phyloP scores from a whole-genome alignment of 2,888 invertebrate species.

The Phymatocera aterrima region DNA sequence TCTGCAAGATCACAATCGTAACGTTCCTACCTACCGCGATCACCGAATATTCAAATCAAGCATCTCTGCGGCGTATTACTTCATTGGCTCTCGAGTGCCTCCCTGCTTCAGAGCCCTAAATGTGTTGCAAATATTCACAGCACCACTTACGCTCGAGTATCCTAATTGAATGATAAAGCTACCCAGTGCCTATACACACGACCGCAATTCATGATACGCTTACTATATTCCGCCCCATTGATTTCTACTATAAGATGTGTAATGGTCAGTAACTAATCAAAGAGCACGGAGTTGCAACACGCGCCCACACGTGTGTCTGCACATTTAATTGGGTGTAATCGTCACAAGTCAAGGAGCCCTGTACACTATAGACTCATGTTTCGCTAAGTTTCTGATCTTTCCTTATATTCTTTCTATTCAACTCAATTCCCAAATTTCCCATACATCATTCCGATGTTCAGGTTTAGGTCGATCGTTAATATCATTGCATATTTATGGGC shows the following conservation, averaged over 20 bases:
- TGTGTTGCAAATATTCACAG: conserved; percentile 5
- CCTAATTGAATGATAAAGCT: conserved; percentile 19
- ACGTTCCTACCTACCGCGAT: neutral
- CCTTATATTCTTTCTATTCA: neutral
- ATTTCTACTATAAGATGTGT: conserved; percentile 13
- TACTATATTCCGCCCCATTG: conserved; percentile 18
- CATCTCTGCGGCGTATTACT: neutral
- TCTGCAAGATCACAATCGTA: neutral
- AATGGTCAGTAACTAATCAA: conserved; percentile 42
- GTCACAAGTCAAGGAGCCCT: conserved; percentile 26
- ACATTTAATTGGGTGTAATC: conserved; percentile 36
- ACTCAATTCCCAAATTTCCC: neutral
- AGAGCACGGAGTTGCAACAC: conserved; percentile 7
- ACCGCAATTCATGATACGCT: neutral
- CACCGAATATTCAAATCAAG: neutral
- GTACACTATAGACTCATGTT: neutral
- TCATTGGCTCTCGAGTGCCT: conserved; percentile 21
- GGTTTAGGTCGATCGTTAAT: neutral
- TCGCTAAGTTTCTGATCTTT: neutral
- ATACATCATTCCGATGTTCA: neutral
- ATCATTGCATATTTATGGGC: neutral
- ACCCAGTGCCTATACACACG: too few species aligned
- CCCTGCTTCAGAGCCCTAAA: conserved; percentile 8
- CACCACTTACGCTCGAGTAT: conserved; percentile 17
- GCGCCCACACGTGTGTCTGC: conserved; percentile 8